Percentiles rank a stretch among this genome's conserved stretches.
Evolutionary conservation across 2,113 vertebrate species (phyloP).

Genomic region (Oryctolagus cuniculus): mOryCun1.1 NC_091444.1:48976001-48976500

Average conservation of each 20-base stretch:
- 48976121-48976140: neutral
- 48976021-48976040: neutral
- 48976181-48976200: neutral
- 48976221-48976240: neutral
- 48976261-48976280: neutral
- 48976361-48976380: neutral
- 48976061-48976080: neutral
- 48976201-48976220: neutral
- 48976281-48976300: neutral
- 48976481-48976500: neutral
- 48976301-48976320: neutral
- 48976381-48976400: neutral
- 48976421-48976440: neutral
- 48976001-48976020: neutral
- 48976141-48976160: neutral
- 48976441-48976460: neutral
- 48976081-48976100: neutral
- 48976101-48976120: neutral
- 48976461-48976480: neutral
- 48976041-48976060: neutral
- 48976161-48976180: neutral
- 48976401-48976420: neutral
- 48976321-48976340: neutral
- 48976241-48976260: neutral
- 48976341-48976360: neutral